These are phyloP conservation scores for Belgica antarctica DNA, from an alignment of 2,888 invertebrate genomes.

Conservation along the genomic window DNA sequence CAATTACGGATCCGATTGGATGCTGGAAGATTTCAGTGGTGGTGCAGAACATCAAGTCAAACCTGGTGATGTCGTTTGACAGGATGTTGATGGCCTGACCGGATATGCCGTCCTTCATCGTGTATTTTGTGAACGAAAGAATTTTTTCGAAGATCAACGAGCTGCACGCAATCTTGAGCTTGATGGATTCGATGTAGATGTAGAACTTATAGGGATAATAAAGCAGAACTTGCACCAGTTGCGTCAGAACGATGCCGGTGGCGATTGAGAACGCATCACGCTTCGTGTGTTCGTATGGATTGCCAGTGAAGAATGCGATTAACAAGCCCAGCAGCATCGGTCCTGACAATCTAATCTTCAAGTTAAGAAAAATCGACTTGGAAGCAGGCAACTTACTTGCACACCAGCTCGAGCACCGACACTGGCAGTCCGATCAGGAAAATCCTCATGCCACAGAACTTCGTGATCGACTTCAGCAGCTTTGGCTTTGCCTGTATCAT, in stretches of 20 bases:
- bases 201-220: slow-evolving; percentile 2
- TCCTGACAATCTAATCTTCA: not conserved
- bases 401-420: not conserved
- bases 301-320: not conserved
- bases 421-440: not conserved
- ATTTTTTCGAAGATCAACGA: not conserved
- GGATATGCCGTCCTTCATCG: not conserved
- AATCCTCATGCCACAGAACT: not conserved
- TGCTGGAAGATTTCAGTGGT: not conserved
- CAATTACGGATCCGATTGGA: not conserved
- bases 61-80: not conserved
- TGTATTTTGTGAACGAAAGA: slow-evolving; percentile 1
- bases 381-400: not conserved
- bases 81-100: not conserved
- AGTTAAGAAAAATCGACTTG: not conserved
- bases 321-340: not conserved
- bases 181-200: slow-evolving; percentile 3
- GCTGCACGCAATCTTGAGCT: not conserved
- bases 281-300: not conserved
- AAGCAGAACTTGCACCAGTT: not conserved
- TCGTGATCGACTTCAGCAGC: not conserved
- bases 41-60: not conserved
- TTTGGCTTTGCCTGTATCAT: not conserved
- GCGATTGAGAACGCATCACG: not conserved
- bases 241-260: not conserved